Base-by-base conservation (phyloP, 2,888 invertebrate species). In the Matsumyia berberina region DNA sequence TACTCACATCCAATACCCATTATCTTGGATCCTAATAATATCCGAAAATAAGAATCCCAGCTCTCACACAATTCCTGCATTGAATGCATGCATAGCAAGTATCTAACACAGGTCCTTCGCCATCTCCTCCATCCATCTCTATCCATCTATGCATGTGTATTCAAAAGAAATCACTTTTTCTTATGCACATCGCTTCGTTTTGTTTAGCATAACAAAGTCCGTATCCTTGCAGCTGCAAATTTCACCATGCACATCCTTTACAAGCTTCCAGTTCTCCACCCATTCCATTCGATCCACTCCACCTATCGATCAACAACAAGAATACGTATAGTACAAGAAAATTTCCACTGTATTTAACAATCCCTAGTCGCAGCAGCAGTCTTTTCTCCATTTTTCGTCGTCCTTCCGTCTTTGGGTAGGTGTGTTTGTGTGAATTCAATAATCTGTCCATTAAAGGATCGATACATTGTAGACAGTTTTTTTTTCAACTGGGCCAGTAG, bases 401-500 rank as follows among this genome's bases (percentile, higher is more conserved):
- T 57, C 55, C 31, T 51, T 62, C 33, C n/a, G 46, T 44, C 44
- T 15, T 53, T 24, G 66, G 15, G 73, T 73, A 51, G 17, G 49
- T 42, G 39, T 57, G 44, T 76, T n/a, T n/a, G 42, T 58, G 72
- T 67, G 77, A 72, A 82, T 78, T 78, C 82, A 83, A 83, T 83
- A 83, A 83, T 83, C 82, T 77, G 72, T 77, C 82, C 82, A 83
- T 83, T 83, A 83, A 78, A 72, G 77, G 67, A 83, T 78, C 67
- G 78, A 83, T 83, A 83, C 67, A 67, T 49, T 73, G 72, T 82
- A 42, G 5, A 60, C 24, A 29, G 5, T 35, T 42, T 31, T 53
- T 39, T 42, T 53, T 67, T 74, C 57, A 74, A 49, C 55, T 67
- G 55, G 67, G 44, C 42, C 12, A 55, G 69, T 51, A 24, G 19